These are phyloP conservation scores for Eustalomyia histrio DNA, from an alignment of 2,888 invertebrate species.

Conservation along the genomic window DNA sequence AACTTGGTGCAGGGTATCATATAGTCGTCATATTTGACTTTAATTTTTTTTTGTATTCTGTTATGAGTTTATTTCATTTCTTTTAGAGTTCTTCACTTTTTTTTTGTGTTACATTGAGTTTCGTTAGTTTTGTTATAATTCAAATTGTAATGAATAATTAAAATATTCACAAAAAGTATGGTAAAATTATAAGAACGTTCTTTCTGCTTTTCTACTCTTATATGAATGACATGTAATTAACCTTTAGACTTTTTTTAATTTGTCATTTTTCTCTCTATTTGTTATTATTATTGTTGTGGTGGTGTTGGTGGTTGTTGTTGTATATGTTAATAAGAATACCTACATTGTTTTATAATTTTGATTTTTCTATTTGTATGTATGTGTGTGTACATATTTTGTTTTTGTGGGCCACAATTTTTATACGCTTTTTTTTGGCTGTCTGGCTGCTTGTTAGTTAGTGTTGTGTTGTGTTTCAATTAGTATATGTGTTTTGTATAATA, in stretches of 20 bases:
- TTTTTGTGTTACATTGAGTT: neutral
- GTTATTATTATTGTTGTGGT: neutral
- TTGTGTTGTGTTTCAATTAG: neutral
- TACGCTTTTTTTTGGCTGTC: neutral
- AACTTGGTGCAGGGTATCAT: too few species aligned
- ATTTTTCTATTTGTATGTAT: neutral
- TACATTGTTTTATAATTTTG: conserved; percentile 4
- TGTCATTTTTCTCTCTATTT: conserved; percentile 7
- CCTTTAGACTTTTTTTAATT: conserved; percentile 33
- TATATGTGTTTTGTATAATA: neutral
- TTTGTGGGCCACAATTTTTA: conserved; percentile 19
- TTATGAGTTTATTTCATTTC: conserved; percentile 2
- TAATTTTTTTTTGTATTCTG: too few species aligned
- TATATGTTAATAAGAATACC: neutral
- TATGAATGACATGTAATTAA: conserved; percentile 34
- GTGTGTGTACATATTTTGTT: neutral
- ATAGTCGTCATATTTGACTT: too few species aligned
- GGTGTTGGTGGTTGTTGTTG: neutral
- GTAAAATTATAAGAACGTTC: conserved; percentile 13
- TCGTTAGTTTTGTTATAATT: conserved; percentile 32
- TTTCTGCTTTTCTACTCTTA: conserved; percentile 1
- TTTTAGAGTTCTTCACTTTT: conserved; percentile 5
- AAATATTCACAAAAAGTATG: conserved; percentile 15
- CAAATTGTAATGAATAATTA: conserved; percentile 52
- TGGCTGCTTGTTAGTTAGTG: neutral